Conservation (phyloP, 2,113 vertebrate species). For the Zonotrichia leucophrys region DNA sequence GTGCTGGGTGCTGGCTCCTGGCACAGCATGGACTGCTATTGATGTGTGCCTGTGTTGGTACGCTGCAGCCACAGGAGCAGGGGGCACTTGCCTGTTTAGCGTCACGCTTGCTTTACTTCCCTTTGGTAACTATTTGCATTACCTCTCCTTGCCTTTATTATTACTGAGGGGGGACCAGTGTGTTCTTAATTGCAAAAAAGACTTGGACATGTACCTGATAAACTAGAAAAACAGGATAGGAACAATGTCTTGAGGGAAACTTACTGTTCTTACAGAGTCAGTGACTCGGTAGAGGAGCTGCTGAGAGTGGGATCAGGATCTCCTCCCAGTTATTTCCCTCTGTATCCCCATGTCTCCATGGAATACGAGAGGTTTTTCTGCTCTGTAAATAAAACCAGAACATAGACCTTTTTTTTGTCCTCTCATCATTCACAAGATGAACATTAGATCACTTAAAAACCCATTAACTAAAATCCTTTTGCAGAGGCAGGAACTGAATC, state of each 20-base stretch:
- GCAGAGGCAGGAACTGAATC: not conserved
- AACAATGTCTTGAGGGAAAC: not conserved
- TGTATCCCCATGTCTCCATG: accelerated
- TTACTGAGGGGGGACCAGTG: not conserved
- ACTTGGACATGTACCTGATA: constrained; percentile 11
- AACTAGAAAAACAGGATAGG: constrained; percentile 51
- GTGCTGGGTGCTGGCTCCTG: not conserved
- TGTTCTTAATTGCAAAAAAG: not conserved
- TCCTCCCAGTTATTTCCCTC: not conserved
- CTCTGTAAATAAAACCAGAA: not conserved
- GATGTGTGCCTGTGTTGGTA: not conserved
- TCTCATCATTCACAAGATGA: constrained; percentile 5
- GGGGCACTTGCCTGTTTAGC: not conserved
- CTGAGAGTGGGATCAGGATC: not conserved
- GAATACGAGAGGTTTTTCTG: not conserved
- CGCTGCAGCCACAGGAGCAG: not conserved
- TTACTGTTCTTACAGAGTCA: not conserved
- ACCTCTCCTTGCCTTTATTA: constrained; percentile 22
- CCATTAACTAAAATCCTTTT: constrained; percentile 21
- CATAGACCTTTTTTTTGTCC: not conserved
- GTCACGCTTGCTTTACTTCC: not conserved
- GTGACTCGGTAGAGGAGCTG: not conserved
- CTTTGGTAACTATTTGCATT: constrained; percentile 45
- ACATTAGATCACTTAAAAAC: constrained; percentile 11
- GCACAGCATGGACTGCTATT: not conserved